Conservation (phyloP, 1,140 invertebrate genomes). For the Lucilia cuprina region DNA sequence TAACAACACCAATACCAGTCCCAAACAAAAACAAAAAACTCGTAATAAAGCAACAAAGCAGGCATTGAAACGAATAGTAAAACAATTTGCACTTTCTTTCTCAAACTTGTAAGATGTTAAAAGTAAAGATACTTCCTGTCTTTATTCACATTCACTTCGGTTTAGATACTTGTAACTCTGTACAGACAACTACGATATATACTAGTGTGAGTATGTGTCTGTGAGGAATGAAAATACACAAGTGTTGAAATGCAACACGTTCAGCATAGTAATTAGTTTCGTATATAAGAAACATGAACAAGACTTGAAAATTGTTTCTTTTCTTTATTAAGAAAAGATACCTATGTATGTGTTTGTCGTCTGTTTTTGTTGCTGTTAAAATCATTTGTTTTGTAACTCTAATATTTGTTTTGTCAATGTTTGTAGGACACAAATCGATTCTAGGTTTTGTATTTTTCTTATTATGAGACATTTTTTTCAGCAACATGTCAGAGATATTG, state of each 20-base stretch:
- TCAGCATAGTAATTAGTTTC: conserved; percentile 33
- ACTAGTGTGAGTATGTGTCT: background rate
- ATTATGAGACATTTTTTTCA: background rate
- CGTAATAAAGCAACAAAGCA: conserved; percentile 5
- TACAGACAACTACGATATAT: background rate
- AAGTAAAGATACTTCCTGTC: background rate
- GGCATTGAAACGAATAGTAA: conserved; percentile 6
- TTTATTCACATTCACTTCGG: background rate
- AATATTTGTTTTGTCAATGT: background rate
- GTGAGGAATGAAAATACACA: background rate
- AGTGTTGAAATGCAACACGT: conserved; percentile 35
- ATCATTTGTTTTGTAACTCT: background rate
- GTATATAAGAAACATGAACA: background rate
- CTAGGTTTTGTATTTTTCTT: background rate
- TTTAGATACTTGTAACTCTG: background rate
- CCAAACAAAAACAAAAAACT: background rate
- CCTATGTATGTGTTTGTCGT: too few relatives aligned
- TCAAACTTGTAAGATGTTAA: background rate
- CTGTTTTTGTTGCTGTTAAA: background rate
- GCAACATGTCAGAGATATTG: conserved; percentile 12
- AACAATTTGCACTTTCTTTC: background rate
- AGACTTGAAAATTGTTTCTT: background rate
- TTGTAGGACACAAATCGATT: background rate
- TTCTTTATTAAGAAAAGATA: background rate
- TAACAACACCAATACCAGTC: background rate